These are phyloP conservation scores for Tinamus major DNA, from an alignment of 2,797 vertebrate genomes.

Conservation along the genomic window DNA sequence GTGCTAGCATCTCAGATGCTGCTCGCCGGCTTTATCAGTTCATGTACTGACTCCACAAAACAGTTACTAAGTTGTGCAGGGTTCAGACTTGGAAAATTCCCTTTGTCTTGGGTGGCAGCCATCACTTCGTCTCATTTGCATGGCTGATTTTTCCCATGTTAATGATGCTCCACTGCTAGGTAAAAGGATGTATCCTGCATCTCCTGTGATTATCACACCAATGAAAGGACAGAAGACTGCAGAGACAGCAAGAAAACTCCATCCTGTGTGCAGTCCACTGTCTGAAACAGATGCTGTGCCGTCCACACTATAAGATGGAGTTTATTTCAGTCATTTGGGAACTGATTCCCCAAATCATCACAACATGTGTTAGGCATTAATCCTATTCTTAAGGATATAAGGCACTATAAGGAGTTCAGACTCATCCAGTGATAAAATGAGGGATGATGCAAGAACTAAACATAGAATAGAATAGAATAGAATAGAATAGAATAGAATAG, in stretches of 20 bases:
- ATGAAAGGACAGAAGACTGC: background rate
- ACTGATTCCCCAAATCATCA: background rate
- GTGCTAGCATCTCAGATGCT: conserved; percentile 57
- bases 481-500: background rate
- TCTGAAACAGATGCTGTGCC: background rate
- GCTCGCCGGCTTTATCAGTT: conserved; percentile 47
- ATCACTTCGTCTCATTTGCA: conserved; percentile 21
- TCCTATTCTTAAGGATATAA: background rate
- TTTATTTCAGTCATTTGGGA: background rate
- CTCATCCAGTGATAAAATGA: background rate
- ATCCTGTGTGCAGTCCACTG: background rate
- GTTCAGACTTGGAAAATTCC: conserved; percentile 45
- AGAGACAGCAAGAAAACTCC: background rate
- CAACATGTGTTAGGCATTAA: background rate
- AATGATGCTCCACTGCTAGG: background rate
- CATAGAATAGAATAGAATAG: background rate
- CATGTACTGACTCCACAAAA: conserved; percentile 47
- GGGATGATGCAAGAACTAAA: background rate
- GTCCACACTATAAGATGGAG: background rate
- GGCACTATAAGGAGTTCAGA: background rate
- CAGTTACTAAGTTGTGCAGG: conserved; percentile 27
- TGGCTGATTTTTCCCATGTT: conserved; percentile 10
- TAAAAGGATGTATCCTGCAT: background rate
- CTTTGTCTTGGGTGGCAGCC: conserved; percentile 21
- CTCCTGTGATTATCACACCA: background rate